phyloP scores from a whole-genome alignment of 2,888 invertebrate genomes.

The Lissocephala sabroskyi region DNA sequence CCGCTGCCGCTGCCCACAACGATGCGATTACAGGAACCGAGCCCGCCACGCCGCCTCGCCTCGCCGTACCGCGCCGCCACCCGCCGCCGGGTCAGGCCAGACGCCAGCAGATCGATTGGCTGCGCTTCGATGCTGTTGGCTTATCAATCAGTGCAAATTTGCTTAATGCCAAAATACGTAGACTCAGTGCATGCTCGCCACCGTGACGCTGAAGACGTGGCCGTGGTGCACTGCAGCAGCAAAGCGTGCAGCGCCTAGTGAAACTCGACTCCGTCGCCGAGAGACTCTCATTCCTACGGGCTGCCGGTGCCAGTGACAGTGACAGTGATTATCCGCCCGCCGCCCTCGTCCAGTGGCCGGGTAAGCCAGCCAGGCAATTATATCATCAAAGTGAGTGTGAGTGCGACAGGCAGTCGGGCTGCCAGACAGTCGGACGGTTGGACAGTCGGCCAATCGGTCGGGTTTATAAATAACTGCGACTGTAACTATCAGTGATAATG shows the following conservation, averaged over 20 bases:
- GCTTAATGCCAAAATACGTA: slow-evolving; percentile 51
- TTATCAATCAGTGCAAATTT: slow-evolving; percentile 52
- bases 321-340: too few species aligned
- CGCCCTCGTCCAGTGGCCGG: too few species aligned
- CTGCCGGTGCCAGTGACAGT: too few species aligned
- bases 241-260: too few species aligned
- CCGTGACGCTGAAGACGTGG: slow-evolving; percentile 49
- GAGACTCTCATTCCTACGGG: too few species aligned
- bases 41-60: too few species aligned
- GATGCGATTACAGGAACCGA: too few species aligned
- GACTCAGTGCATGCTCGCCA: slow-evolving; percentile 52
- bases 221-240: slow-evolving; percentile 26
- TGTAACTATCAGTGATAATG: slow-evolving; percentile 47
- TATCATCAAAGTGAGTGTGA: slow-evolving; percentile 12
- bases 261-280: too few species aligned
- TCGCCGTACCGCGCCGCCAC: too few species aligned
- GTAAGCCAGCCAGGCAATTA: background rate
- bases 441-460: slow-evolving; percentile 15
- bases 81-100: slow-evolving; percentile 25
- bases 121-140: slow-evolving; percentile 21
- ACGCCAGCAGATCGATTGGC: slow-evolving; percentile 37
- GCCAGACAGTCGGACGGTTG: slow-evolving; percentile 19
- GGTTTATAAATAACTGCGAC: slow-evolving; percentile 35
- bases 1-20: background rate
- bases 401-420: slow-evolving; percentile 8